Conservation (phyloP, 2,797 vertebrate species). For the Brachymystax lenok region DNA sequence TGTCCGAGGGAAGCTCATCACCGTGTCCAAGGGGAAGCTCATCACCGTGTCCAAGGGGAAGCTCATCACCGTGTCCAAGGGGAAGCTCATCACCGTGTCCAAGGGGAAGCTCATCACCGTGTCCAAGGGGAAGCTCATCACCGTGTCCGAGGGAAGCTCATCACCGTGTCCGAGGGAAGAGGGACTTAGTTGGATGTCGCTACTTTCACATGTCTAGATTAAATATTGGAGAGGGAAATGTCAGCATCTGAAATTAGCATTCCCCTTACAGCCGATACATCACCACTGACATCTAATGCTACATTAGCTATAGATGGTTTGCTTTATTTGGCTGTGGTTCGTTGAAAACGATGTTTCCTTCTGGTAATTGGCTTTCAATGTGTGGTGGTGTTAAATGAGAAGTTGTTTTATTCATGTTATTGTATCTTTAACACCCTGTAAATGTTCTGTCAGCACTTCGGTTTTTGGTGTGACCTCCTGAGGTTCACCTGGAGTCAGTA, state of each 20-base stretch:
- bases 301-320: background rate
- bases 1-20: background rate
- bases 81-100: background rate
- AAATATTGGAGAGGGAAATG: background rate
- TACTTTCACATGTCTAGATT: background rate
- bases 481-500: constrained; percentile 54
- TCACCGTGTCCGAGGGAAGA: background rate
- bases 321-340: background rate
- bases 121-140: background rate
- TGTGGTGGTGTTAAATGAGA: constrained; percentile 38
- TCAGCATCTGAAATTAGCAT: background rate
- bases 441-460: constrained; percentile 59
- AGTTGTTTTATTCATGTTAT: constrained; percentile 54
- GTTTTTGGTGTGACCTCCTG: background rate
- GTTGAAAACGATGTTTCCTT: background rate
- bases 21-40: background rate
- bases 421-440: constrained; percentile 56
- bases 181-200: background rate
- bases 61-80: background rate
- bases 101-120: background rate
- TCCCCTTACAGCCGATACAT: background rate
- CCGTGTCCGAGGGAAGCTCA: background rate
- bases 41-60: background rate
- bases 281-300: background rate
- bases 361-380: constrained; percentile 37